Base-by-base conservation (phyloP, 2,888 invertebrate species). In the Piscicola geometra region DNA sequence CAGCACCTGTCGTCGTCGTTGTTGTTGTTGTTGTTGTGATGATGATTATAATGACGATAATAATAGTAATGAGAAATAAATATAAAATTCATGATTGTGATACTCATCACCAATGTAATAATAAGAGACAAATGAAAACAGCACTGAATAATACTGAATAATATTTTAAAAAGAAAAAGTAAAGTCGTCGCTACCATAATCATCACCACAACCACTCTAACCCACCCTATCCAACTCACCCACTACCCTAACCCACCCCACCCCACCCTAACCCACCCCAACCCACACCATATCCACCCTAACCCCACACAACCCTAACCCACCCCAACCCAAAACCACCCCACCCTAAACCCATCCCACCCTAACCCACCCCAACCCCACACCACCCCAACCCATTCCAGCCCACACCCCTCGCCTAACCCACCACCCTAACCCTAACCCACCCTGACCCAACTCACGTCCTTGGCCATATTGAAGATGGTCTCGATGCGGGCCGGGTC, bases 401-500 rank as follows among this genome's bases (percentile, higher is more conserved):
- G n/a, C n/a, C n/a, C n/a, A n/a, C n/a, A n/a, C n/a, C n/a, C n/a
- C n/a, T n/a, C n/a, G n/a, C n/a, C n/a, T n/a, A n/a, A 5, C 5
- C 64, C 5, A 3, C 5, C 30, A 30, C n/a, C 5, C 64, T 5
- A 5, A 64, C 30, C 3, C 64, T 12, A 3, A 64, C 64, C 5
- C 64, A 64, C 64, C 5, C 30, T 5, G 5, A 30, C 64, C 3
- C 64, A 64, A 80, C 82, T 81, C 78, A 93, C 92, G 81, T 90
- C 89, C 88, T 93, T 93, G 83, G 93, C 93, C 93, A 99, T 97
- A 83, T 94, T 93, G 84, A 92, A 94, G 86, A 97, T 91, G 69
- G 93, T 93, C 80, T 94, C 86, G 78, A 98, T 89, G 80, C 94
- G 90, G 84, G 93, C 91, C 82, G 93, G 92, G 83, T 94, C 92